Base-by-base conservation (phyloP, 2,888 invertebrate species). In the Troilus luridus region DNA sequence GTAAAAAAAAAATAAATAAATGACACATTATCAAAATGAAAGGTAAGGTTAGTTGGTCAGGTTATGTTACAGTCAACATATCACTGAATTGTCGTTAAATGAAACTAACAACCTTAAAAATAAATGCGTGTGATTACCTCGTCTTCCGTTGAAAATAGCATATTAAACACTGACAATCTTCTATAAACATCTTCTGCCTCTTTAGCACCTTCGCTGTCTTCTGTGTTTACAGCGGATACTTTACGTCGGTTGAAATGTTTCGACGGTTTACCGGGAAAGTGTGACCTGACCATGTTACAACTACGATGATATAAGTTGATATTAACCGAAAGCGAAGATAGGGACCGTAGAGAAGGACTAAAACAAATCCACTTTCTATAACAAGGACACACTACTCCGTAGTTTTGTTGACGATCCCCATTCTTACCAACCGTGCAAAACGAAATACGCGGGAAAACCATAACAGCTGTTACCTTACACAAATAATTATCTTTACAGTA, bases 191-290 rank as follows among this genome's bases (percentile, higher is more conserved):
- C 95, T 94, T 94, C 94, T 93, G 94, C 94, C 93, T 94, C 94
- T 94, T 94, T 94, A 93, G 94, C 94, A 93, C 94, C 94, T 93
- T 95, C 95, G 93, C 94, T 94, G 94, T 95, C 94, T 92, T 93
- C 93, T 92, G 93, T 94, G 93, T 95, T 95, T 93, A 96, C 96
- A 94, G 97, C 95, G 94, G 97, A 97, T 95, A 97, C 96, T 95
- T 97, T 96, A 95, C 97, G 97, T 95, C 97, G 96, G 95, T 97
- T 97, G 94, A 97, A 96, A 95, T 97, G 96, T 95, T 97, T 97
- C 93, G 97, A 96, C 94, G 97, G 97, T 95, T 97, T 97, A 94
- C 97, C 97, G 94, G 97, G 97, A 96, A 97, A 97, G 96, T 96
- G 96, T 95, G 96, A 96, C 95, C 96, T 96, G 95, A 96, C 96